phyloP scores from a whole-genome alignment of 1,140 invertebrate species.

The Hylyphantes graminicola region DNA sequence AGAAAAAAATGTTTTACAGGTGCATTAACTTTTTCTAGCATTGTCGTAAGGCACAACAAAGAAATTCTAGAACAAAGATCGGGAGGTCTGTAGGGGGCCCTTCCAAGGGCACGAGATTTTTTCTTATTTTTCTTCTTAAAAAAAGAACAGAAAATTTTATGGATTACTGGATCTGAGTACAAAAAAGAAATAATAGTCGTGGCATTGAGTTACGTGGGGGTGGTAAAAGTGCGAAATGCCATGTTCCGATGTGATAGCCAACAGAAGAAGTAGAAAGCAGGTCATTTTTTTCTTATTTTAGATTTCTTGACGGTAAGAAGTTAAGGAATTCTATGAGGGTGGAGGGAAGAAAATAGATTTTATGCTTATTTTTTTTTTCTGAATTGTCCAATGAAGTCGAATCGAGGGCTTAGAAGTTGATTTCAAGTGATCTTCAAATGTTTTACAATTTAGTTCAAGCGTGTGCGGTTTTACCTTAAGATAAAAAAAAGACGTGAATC shows the following conservation, averaged over 20 bases:
- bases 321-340: conserved; percentile 9
- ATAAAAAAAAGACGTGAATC: no score
- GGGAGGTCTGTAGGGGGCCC: conserved; percentile 25
- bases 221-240: conserved; percentile 36
- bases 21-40: no score
- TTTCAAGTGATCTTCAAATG: conserved; percentile 9
- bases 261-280: neutral
- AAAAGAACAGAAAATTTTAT: conserved; percentile 12
- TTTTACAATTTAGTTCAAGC: neutral
- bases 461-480: no score
- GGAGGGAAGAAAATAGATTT: neutral
- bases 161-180: conserved; percentile 2
- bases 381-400: conserved; percentile 18
- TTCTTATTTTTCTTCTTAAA: neutral
- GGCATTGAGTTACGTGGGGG: conserved; percentile 24
- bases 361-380: neutral
- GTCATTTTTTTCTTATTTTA: conserved; percentile 28
- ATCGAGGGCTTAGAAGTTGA: conserved; percentile 4
- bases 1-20: no score
- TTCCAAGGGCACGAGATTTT: neutral
- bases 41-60: neutral
- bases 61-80: conserved; percentile 40
- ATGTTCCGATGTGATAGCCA: neutral
- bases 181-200: neutral
- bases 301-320: neutral